Evolutionary conservation across 2,113 vertebrate genomes (phyloP).

Genomic region (Erinaceus europaeus): DNA sequence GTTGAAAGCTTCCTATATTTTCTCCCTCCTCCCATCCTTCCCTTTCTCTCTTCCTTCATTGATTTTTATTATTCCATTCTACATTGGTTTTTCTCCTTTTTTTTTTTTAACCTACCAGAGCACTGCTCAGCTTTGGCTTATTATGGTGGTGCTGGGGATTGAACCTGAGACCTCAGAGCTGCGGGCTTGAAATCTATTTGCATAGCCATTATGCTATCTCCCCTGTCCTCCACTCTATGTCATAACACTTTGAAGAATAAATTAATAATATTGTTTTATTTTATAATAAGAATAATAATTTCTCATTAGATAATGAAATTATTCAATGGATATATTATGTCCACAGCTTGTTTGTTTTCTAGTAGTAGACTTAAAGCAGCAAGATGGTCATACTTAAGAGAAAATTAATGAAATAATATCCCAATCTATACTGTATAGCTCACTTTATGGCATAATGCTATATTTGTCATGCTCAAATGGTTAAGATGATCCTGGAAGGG

Average conservation of each 20-base stretch:
- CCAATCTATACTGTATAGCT: not conserved
- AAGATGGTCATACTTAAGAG: not conserved
- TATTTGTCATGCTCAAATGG: not conserved
- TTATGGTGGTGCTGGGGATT: too few relatives aligned
- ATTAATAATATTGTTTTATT: not conserved
- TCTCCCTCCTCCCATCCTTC: too few relatives aligned
- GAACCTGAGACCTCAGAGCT: too few relatives aligned
- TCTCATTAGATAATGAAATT: not conserved
- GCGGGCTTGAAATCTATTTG: too few relatives aligned
- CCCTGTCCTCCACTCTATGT: too few relatives aligned
- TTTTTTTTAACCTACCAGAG: not conserved
- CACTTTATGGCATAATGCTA: not conserved
- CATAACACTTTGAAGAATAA: not conserved
- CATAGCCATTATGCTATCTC: too few relatives aligned
- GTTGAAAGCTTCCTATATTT: not conserved
- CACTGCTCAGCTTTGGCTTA: too few relatives aligned
- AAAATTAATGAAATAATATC: slow-evolving; percentile 1
- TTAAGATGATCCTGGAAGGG: not conserved
- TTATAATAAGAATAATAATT: not conserved
- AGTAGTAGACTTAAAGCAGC: slow-evolving; percentile 1
- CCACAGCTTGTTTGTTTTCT: not conserved
- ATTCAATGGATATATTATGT: not conserved
- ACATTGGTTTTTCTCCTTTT: too few relatives aligned
- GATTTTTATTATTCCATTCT: too few relatives aligned
- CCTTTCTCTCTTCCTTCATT: too few relatives aligned